Evolutionary conservation across 1,140 invertebrate genomes (phyloP).

Genomic region (Lamellibrachia luymesi): DNA sequence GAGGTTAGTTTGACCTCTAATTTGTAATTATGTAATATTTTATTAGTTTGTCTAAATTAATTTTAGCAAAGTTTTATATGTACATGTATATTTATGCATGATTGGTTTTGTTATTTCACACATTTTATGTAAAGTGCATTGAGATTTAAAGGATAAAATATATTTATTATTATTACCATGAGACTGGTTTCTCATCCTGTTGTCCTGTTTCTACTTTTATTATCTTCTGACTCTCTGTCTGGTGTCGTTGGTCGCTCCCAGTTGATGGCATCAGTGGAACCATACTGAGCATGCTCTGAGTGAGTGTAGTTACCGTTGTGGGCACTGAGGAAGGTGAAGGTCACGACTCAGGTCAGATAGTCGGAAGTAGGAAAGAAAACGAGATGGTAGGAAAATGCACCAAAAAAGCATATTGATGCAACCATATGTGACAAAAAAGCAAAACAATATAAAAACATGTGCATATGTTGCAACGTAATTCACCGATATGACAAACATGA

Average conservation of each 20-base stretch:
- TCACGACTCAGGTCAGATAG: not conserved
- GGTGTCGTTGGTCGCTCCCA: not conserved
- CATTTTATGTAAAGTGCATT: no score
- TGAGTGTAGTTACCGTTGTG: not conserved
- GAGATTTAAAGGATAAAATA: no score
- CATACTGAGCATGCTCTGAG: not conserved
- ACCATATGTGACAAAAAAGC: not conserved
- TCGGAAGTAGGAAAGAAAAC: not conserved
- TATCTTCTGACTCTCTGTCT: not conserved
- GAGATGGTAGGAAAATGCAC: not conserved
- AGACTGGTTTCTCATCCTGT: no score
- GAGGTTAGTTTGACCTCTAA: no score
- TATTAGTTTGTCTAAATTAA: no score
- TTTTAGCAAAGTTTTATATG: no score
- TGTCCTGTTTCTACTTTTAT: not conserved
- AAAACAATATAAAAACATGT: not conserved
- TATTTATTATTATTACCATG: no score
- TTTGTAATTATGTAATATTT: no score
- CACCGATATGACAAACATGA: not conserved
- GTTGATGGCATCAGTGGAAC: not conserved
- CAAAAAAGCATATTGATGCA: not conserved
- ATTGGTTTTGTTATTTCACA: no score
- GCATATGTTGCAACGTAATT: not conserved
- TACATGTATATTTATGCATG: no score
- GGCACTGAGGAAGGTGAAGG: not conserved